Evolutionary conservation across 2,113 vertebrate species (phyloP).

Genomic region (Hymenochirus boettgeri): DNA sequence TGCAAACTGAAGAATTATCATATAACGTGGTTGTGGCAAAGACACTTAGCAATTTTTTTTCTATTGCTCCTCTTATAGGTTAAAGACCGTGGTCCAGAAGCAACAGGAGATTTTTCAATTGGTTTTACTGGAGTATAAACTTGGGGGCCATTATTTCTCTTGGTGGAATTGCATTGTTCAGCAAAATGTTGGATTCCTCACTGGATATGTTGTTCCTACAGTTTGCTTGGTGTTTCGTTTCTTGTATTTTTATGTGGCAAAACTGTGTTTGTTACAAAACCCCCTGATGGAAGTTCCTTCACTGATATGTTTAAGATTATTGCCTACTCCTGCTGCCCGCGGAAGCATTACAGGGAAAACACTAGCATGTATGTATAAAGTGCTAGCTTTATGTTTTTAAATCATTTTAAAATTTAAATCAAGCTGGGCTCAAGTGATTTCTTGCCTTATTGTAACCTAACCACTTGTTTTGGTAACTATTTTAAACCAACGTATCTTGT

Average conservation of each 20-base stretch:
- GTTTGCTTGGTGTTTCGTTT: constrained; percentile 84
- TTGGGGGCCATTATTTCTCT: constrained; percentile 89
- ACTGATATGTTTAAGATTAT: constrained; percentile 83
- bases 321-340: constrained; percentile 69
- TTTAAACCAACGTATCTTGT: too few relatives aligned
- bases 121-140: constrained; percentile 99
- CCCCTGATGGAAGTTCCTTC: constrained; percentile 91
- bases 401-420: too few relatives aligned
- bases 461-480: too few relatives aligned
- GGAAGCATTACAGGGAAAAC: constrained; percentile 48
- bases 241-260: constrained; percentile 81
- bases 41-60: too few relatives aligned
- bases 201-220: constrained; percentile 79
- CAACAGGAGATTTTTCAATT: constrained; percentile 93
- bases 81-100: constrained; percentile 90
- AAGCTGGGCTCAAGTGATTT: too few relatives aligned
- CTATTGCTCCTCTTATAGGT: constrained; percentile 65
- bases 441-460: too few relatives aligned
- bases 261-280: constrained; percentile 84
- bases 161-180: constrained; percentile 87
- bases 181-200: constrained; percentile 80
- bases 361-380: constrained; percentile 57
- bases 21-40: too few relatives aligned
- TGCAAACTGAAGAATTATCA: too few relatives aligned
- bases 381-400: too few relatives aligned